These are phyloP conservation scores for Hofmannophila pseudospretella DNA, from an alignment of 2,888 invertebrate genomes.

Conservation along the genomic window DNA sequence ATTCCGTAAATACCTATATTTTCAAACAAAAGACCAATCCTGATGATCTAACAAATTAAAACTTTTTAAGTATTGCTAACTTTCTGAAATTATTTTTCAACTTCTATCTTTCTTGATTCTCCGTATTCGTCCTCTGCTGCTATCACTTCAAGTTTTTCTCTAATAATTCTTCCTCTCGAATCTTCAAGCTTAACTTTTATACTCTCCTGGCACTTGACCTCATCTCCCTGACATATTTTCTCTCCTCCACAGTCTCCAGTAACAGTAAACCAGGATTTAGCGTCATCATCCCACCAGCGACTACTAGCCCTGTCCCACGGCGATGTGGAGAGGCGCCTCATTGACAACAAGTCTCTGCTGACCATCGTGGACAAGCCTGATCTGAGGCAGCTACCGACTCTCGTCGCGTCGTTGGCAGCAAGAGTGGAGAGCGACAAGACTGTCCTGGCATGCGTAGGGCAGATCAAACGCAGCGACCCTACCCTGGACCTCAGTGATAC, in stretches of 20 bases:
- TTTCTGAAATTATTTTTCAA: no score
- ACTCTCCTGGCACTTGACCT: no score
- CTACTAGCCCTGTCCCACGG: slow-evolving; percentile 89
- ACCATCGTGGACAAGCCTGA: slow-evolving; percentile 91
- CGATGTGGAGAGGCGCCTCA: slow-evolving; percentile 92
- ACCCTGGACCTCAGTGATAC: slow-evolving; percentile 79
- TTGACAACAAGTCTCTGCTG: slow-evolving; percentile 93
- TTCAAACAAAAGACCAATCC: no score
- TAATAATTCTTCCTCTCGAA: no score
- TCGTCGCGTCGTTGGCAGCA: slow-evolving; percentile 83
- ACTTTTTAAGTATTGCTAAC: no score
- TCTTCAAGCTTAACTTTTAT: no score
- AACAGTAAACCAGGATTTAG: slow-evolving; percentile 83
- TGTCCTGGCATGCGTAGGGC: slow-evolving; percentile 84
- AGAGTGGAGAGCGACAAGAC: slow-evolving; percentile 95
- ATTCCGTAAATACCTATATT: no score
- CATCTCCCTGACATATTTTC: no score
- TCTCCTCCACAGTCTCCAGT: slow-evolving; percentile 52
- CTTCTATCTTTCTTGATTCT: no score
- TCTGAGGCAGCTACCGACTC: slow-evolving; percentile 83
- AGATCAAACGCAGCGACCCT: slow-evolving; percentile 80
- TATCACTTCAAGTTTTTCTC: no score
- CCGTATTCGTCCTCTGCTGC: no score
- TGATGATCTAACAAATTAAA: no score
- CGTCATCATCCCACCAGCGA: slow-evolving; percentile 92